Evolutionary conservation across 92 coral and sea anemone species (phyloP).

Genomic region (Zoanthus sansibaricus): DNA sequence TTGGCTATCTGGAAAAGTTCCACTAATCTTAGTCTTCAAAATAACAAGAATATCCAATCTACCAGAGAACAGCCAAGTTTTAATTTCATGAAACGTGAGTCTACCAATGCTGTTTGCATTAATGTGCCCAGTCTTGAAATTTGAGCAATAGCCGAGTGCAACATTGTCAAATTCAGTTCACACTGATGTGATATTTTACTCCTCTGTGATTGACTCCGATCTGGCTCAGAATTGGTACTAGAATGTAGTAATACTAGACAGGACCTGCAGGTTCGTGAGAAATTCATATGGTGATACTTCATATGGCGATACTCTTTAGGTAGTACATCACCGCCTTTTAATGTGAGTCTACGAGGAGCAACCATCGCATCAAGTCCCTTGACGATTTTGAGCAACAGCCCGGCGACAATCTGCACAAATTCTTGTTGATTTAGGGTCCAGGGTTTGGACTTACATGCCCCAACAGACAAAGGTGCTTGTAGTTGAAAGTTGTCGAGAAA

Average conservation of each 20-base stretch:
- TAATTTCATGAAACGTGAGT: constrained; percentile 44
- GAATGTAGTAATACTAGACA: constrained; percentile 42
- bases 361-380: constrained; percentile 44
- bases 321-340: constrained; percentile 34
- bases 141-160: background rate
- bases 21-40: constrained; percentile 59
- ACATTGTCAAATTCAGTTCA: constrained; percentile 42
- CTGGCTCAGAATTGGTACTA: constrained; percentile 18
- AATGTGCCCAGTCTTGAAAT: constrained; percentile 55
- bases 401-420: constrained; percentile 50
- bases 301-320: constrained; percentile 54
- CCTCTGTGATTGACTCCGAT: constrained; percentile 24
- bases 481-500: constrained; percentile 48
- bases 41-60: constrained; percentile 49
- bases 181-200: constrained; percentile 39
- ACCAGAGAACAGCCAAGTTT: constrained; percentile 48
- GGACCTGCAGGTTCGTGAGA: constrained; percentile 54
- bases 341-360: constrained; percentile 42
- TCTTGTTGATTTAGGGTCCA: constrained; percentile 53
- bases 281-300: too few relatives aligned
- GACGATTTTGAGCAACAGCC: constrained; percentile 51
- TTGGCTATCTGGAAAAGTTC: constrained; percentile 54
- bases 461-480: constrained; percentile 46
- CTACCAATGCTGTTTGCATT: constrained; percentile 57
- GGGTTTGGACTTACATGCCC: constrained; percentile 48